Base-by-base conservation (phyloP, 2,888 invertebrate genomes). In the Odontomyia ornata region DNA sequence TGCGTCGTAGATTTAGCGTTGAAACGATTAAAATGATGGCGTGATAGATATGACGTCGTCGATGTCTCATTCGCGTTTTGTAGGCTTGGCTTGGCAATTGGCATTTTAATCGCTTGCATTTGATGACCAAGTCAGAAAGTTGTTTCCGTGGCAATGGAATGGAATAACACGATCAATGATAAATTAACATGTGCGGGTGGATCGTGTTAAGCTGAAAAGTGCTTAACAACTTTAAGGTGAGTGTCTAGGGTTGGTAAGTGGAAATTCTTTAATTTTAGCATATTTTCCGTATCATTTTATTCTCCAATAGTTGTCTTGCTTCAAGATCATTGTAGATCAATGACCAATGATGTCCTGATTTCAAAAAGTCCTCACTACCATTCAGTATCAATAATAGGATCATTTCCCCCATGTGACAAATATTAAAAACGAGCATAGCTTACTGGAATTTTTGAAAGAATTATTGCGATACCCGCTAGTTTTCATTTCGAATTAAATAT, bases 121-220 rank as follows among this genome's bases (percentile, higher is more conserved):
- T 25, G 57, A 60, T 60, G 57, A 60, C 57, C 57, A 25, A 60
- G 23, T 25, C 57, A 60, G 57, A 60, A 60, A 60, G 57, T 60
- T 60, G 57, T 60, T 60, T 60, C 57, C 25, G 57, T n/a, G 25
- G 25, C 18, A n/a, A 52, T 52, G 52, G 52, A 60, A 21, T 21
- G 57, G 25, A 25, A 18, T 11, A 25, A 25, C 57, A 60, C 57
- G 57, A 60, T 60, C 57, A 9, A 11, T 60, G 57, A 60, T 60
- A 25, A 60, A 60, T 60, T 60, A 25, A 36, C 36, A 60, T 60
- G 57, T 60, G 57, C 57, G 57, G 57, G 57, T 60, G 57, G 57
- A 60, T 60, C 57, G 25, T 60, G 57, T 11, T 9, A 52, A 7
- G 11, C 5, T 21, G 57, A n/a, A 25, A 60, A 23, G 18, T 60